Base-by-base conservation (phyloP, 2,113 vertebrate species). In the Turnix velox region DNA sequence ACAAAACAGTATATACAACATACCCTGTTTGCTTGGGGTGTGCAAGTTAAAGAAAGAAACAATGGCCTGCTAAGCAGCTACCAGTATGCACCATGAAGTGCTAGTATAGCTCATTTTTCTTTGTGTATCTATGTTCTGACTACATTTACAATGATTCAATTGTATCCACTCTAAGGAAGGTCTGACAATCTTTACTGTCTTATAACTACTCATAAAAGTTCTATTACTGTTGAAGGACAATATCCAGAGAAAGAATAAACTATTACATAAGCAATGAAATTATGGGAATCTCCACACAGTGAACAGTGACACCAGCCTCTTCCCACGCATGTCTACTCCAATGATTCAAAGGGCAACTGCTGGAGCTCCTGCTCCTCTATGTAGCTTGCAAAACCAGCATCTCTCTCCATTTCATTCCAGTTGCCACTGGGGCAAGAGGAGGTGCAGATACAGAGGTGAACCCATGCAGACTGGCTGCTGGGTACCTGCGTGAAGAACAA, bases 371-470 rank as follows among this genome's bases (percentile, higher is more conserved):
- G 0, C 45, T 37, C 19, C 54, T 55, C 71, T 52, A 3, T 35
- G 45, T 7, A 65, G 6, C 22, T 43, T 4, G 1, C 31, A 94
- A 67, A 78, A 25, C 31, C 30, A 25, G 22, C 3, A 1, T 3
- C 45, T 48, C 43, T 22, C n/a, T 79, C n/a, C 12, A 7, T 46
- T 39, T 59, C 69, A 52, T 63, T 75, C 28, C 19, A 68, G 45
- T 25, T 61, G 12, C 6, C 52, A 72, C 0, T 1, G 3, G 23
- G 25, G 40, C 37, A 57, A 66, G 37, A 80, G 45, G 77, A 9
- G 0, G 27, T 1, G 4, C n/a, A 0, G 0, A 33, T 10, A 14
- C 18, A 6, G 48, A 75, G 37, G 51, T 33, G 37, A 85, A 43
- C 39, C 66, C 57, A n/a, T 2, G 8, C 0, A 0, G 23, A 6